A percentile compares a stretch with the other conserved stretches of the same genome.
phyloP scores from a whole-genome alignment of 2,888 invertebrate genomes.

The Caenorhabditis wallacei region DNA sequence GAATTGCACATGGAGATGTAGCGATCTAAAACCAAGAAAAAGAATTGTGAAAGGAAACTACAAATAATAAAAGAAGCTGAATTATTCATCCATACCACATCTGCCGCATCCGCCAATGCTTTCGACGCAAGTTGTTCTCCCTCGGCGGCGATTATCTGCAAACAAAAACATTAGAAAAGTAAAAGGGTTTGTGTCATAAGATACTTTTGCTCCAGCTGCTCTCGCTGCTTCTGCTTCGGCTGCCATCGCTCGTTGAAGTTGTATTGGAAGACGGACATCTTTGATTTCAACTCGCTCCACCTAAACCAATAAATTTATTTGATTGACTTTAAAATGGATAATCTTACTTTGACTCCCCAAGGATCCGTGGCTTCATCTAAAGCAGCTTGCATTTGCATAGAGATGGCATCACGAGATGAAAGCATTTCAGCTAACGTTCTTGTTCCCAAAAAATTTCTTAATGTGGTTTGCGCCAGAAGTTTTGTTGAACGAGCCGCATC shows the following conservation, averaged over 20 bases:
- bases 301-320: conserved; percentile 41
- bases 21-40: conserved; percentile 85
- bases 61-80: conserved; percentile 20
- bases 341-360: conserved; percentile 84
- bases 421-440: conserved; percentile 96
- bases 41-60: conserved; percentile 15
- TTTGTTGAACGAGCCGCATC: conserved; percentile 86
- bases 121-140: conserved; percentile 88
- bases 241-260: conserved; percentile 79
- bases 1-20: conserved; percentile 90
- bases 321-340: conserved; percentile 3
- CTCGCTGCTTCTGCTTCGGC: conserved; percentile 80
- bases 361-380: conserved; percentile 84
- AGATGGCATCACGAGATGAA: conserved; percentile 95
- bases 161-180: conserved; percentile 63
- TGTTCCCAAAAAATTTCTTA: conserved; percentile 94
- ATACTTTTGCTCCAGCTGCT: conserved; percentile 79
- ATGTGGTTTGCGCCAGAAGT: conserved; percentile 84
- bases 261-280: conserved; percentile 78
- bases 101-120: conserved; percentile 91
- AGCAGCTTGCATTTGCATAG: conserved; percentile 89
- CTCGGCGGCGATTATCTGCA: conserved; percentile 86
- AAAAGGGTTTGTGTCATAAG: conserved; percentile 34
- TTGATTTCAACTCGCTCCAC: conserved; percentile 94
- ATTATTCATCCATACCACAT: conserved; percentile 85